Base-by-base conservation (phyloP, 2,888 invertebrate genomes). In the Agrotis clavis region DNA sequence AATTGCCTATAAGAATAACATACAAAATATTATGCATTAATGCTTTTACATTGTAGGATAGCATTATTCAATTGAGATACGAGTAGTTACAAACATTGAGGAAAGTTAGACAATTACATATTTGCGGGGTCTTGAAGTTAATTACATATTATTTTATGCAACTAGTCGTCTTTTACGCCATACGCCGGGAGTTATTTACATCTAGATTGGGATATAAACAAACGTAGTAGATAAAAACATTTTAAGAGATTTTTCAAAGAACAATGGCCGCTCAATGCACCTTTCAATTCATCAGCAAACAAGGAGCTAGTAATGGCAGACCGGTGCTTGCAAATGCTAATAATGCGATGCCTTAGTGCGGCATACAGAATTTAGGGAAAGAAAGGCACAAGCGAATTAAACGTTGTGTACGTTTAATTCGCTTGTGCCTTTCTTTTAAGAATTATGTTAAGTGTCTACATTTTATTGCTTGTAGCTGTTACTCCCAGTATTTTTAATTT, bases 11-110 rank as follows among this genome's bases (percentile, higher is more conserved):
- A 50, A 3, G 6, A 50, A 50, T 47, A 16, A 41, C 41, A 41
- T 41, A 41, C 11, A 41, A 50, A 7, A n/a, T 35, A 76, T 41
- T 51, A 30, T 60, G 13, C 48, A 79, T 54, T 4, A 35, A 59
- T 79, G 63, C 45, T 11, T 19, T 47, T 13, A 67, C 21, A 50
- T 73, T 56, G 21, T 45, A 63, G 53, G 13, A 25, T 50, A 56
- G 16, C 9, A 73, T n/a, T 61, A 61, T 61, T 62, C 60, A 47
- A 2, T 69, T 21, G 54, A 56, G 25, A 64, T 25, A 9, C 11
- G 9, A 41, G 41, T 41, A 41, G 41, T 41, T 41, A 41, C 41
- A 73, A 3, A 47, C 16, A 16, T 13, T 56, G n/a, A 30, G 21
- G 2, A 48, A 45, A 67, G 19, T 68, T 72, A 76, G 72, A 56